Percentiles rank a stretch among this genome's conserved stretches.
These are phyloP conservation scores for Spondyliosoma cantharus DNA, from an alignment of 2,797 vertebrate genomes.

Conservation along the genomic window DNA sequence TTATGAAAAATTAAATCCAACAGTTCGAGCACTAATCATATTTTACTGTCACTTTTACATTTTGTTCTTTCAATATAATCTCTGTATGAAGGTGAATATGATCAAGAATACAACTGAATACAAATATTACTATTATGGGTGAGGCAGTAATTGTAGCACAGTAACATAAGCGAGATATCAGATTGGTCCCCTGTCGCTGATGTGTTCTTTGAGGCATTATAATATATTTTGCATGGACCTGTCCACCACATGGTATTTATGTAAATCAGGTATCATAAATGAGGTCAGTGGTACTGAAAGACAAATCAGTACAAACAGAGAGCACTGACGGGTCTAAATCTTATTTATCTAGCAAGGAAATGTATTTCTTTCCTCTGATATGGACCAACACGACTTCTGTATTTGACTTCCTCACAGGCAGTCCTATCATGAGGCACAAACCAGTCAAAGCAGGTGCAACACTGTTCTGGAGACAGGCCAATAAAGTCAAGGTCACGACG, in stretches of 20 bases:
- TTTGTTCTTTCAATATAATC: not conserved
- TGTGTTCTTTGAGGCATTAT: not conserved
- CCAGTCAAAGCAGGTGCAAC: conserved; percentile 46
- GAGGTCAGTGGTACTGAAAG: conserved; percentile 17
- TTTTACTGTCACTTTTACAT: not conserved
- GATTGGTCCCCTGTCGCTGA: not conserved
- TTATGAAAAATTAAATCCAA: not conserved
- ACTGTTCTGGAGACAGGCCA: conserved; percentile 12
- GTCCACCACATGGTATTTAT: conserved; percentile 10
- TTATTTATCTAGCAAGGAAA: not conserved
- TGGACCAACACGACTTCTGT: not conserved
- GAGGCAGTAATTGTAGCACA: not conserved
- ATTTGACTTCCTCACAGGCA: conserved; percentile 12
- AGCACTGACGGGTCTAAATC: not conserved
- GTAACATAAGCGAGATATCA: not conserved
- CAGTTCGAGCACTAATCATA: not conserved
- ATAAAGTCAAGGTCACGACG: conserved; percentile 42
- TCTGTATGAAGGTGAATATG: not conserved
- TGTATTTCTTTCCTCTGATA: not conserved
- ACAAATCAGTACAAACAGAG: conserved; percentile 14
- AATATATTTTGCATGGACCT: conserved; percentile 31
- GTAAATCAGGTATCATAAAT: conserved; percentile 14
- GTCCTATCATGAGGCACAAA: conserved; percentile 30
- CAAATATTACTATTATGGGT: not conserved
- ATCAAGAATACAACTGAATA: not conserved